phyloP scores from a whole-genome alignment of 2,113 vertebrate genomes.

The Caranx melampygus region DNA sequence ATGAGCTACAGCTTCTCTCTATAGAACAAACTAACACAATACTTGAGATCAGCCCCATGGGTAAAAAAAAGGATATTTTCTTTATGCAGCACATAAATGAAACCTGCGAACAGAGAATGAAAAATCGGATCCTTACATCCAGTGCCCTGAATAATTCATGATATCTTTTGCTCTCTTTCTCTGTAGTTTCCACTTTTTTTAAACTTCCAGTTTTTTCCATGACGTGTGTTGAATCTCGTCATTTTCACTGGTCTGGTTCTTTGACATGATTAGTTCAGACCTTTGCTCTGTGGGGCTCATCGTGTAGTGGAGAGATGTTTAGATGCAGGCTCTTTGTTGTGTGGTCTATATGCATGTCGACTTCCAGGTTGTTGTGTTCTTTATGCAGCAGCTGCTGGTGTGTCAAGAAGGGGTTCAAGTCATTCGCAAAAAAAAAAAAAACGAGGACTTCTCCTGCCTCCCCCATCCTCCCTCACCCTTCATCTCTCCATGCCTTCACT shows the following conservation, averaged over 20 bases:
- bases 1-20: slow-evolving; percentile 12
- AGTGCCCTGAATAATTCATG: neutral
- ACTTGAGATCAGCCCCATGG: slow-evolving; percentile 1
- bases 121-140: neutral
- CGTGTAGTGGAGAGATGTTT: slow-evolving; percentile 9
- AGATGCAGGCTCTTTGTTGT: slow-evolving; percentile 19
- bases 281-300: neutral
- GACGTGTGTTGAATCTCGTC: neutral
- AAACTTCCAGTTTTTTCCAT: neutral
- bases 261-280: neutral
- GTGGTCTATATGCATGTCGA: slow-evolving; percentile 32
- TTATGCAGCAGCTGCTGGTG: slow-evolving; percentile 31
- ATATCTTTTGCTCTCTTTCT: neutral
- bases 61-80: neutral
- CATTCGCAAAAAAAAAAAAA: slow-evolving; percentile 16
- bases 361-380: slow-evolving; percentile 32
- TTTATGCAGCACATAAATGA: neutral
- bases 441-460: slow-evolving; percentile 45
- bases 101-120: neutral
- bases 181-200: neutral
- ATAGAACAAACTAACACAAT: neutral
- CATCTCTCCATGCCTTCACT: slow-evolving; percentile 48
- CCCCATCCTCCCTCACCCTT: slow-evolving; percentile 27
- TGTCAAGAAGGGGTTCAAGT: slow-evolving; percentile 35
- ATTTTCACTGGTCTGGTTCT: neutral